These are phyloP conservation scores for Lampropteryx suffumata DNA, from an alignment of 2,888 invertebrate genomes.

Conservation along the genomic window DNA sequence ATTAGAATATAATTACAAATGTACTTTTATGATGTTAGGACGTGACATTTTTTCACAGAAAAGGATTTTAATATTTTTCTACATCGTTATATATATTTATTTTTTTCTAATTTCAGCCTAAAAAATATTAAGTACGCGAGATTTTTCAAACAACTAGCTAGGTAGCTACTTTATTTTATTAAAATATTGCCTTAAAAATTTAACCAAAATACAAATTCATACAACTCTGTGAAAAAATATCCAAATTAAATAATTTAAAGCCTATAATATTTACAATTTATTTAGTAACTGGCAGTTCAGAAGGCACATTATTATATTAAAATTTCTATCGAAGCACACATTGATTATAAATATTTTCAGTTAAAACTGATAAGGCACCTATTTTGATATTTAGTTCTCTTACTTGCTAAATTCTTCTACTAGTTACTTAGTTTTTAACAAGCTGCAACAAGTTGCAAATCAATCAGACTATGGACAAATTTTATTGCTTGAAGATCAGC, in stretches of 20 bases:
- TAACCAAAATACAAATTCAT: not conserved
- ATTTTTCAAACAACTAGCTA: constrained; percentile 17
- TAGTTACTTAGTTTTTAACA: not conserved
- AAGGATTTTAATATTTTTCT: not conserved
- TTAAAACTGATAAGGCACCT: constrained; percentile 18
- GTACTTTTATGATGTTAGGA: constrained; percentile 42
- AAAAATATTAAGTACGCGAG: constrained; percentile 51
- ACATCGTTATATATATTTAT: too few relatives aligned
- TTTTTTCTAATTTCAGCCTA: constrained; percentile 20
- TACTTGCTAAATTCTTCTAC: constrained; percentile 8
- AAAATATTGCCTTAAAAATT: too few relatives aligned
- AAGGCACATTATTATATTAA: constrained; percentile 60
- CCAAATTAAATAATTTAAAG: constrained; percentile 40
- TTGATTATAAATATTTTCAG: constrained; percentile 7
- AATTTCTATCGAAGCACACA: constrained; percentile 15
- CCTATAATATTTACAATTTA: constrained; percentile 64
- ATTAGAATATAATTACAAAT: constrained; percentile 50
- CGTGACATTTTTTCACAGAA: constrained; percentile 62
- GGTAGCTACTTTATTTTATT: too few relatives aligned
- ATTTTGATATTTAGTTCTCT: constrained; percentile 17
- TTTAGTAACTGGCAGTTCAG: constrained; percentile 76
- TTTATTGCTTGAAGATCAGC: too few relatives aligned
- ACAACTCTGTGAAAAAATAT: constrained; percentile 58
- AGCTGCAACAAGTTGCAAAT: not conserved
- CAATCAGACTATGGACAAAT: too few relatives aligned